Percentiles rank a stretch among this genome's conserved stretches.
phyloP scores from a whole-genome alignment of 30 jellyfish, hydroid and myxozoan genomes.

The Catostylus mosaicus region DNA sequence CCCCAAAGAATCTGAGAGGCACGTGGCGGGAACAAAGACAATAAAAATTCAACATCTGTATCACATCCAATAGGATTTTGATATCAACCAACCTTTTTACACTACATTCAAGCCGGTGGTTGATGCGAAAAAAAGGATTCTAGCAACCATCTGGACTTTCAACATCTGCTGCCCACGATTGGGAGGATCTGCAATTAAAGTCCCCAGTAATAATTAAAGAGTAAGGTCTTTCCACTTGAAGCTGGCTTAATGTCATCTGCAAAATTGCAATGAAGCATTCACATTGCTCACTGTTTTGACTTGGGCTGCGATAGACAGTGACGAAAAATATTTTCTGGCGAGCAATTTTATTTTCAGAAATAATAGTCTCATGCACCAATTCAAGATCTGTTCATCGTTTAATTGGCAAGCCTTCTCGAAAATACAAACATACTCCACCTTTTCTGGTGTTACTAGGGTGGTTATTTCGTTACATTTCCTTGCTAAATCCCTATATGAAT shows the following conservation, averaged over 20 bases:
- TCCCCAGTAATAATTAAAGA: conserved; percentile 44
- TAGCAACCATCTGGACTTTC: conserved; percentile 41
- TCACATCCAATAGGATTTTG: too few relatives aligned
- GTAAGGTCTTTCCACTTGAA: conserved; percentile 42
- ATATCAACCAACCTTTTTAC: too few relatives aligned
- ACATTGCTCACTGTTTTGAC: conserved; percentile 40
- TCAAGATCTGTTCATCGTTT: conserved; percentile 59
- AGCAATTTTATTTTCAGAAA: conserved; percentile 35
- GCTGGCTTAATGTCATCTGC: conserved; percentile 42
- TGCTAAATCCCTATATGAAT: conserved; percentile 20
- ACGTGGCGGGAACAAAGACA: too few relatives aligned
- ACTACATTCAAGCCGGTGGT: too few relatives aligned
- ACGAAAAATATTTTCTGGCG: conserved; percentile 38
- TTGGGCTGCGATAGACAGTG: conserved; percentile 51
- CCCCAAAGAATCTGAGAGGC: too few relatives aligned
- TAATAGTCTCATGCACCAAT: conserved; percentile 31
- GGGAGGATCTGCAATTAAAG: conserved; percentile 22
- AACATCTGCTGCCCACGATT: conserved; percentile 30
- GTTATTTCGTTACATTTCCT: conserved; percentile 29
- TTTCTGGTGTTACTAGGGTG: conserved; percentile 33
- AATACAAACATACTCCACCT: conserved; percentile 43
- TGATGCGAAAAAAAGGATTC: too few relatives aligned
- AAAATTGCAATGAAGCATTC: conserved; percentile 20
- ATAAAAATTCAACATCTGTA: too few relatives aligned
- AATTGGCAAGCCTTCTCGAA: conserved; percentile 57